phyloP scores from a whole-genome alignment of 2,888 invertebrate species.

The Philhelius pedissequus region DNA sequence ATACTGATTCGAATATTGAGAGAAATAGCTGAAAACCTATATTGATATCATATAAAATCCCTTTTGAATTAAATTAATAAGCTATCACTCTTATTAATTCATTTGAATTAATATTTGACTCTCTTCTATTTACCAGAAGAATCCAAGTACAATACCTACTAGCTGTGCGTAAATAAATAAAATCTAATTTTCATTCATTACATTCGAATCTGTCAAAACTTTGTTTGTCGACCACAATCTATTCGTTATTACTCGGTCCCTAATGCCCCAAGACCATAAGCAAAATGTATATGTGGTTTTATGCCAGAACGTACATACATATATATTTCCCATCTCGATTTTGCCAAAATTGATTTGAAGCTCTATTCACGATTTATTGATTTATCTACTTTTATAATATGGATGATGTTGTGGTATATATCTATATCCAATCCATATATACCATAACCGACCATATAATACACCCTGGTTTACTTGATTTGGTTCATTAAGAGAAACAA shows the following conservation, averaged over 20 bases:
- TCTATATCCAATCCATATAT: background rate
- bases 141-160: too few relatives aligned
- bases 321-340: background rate
- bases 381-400: constrained; percentile 12
- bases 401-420: background rate
- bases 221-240: background rate
- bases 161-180: constrained; percentile 15
- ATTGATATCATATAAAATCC: too few relatives aligned
- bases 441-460: background rate
- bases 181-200: constrained; percentile 42
- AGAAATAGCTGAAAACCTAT: too few relatives aligned
- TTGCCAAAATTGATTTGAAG: constrained; percentile 37
- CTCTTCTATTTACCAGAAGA: too few relatives aligned
- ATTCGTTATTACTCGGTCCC: background rate
- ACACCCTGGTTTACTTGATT: background rate
- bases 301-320: background rate
- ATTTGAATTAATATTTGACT: too few relatives aligned
- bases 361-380: constrained; percentile 48
- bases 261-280: background rate
- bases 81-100: too few relatives aligned
- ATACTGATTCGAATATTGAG: too few relatives aligned
- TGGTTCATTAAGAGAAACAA: background rate
- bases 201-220: constrained; percentile 11
- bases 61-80: too few relatives aligned
- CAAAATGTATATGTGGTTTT: constrained; percentile 1